Evolutionary conservation across 2,888 invertebrate genomes (phyloP), one percentile per base, ranked within the genome.

Genomic region (Apotomis turbidana): DNA sequence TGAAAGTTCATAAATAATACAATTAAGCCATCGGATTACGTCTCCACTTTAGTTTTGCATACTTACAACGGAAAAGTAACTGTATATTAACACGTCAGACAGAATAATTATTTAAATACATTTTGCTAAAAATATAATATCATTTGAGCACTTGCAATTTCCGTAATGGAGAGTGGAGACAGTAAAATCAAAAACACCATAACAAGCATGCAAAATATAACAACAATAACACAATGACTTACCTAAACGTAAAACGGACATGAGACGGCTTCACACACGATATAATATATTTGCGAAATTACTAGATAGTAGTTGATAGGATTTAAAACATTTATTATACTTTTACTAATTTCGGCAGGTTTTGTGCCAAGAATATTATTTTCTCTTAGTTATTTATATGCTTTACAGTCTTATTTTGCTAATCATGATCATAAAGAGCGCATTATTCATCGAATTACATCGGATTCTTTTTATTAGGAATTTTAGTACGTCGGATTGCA

Each of bases 381-480:
- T 82, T 82, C 83, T 86, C 80, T 85, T 79, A 85, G 79, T 87
- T 87, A 81, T 88, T 89, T 89, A 85, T 78, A 80, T 79, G 84
- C 82, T 86, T 82, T 78, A 82, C 85, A 89, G 85, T 90, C 91
- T 91, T 94, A 93, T 94, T 94, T 93, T 91, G 91, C 93, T 93
- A 92, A 87, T 93, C 93, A 91, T 93, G 82, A 88, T 88, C 91
- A 93, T 94, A 90, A 93, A 94, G 90, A 93, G 93, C 89, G 94
- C 94, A 94, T 94, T 85, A 89, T 90, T 94, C 94, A 94, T 94
- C 88, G 85, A 91, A 93, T 94, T 92, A 94, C 90, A 93, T 94
- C 89, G 94, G 94, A 94, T 94, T 93, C 80, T 84, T 80, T 88
- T 89, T 86, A 83, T 84, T 86, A 83, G 87, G 85, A 87, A 86